Conservation (phyloP, 2,888 invertebrate species). For the Syrista parreyssii region DNA sequence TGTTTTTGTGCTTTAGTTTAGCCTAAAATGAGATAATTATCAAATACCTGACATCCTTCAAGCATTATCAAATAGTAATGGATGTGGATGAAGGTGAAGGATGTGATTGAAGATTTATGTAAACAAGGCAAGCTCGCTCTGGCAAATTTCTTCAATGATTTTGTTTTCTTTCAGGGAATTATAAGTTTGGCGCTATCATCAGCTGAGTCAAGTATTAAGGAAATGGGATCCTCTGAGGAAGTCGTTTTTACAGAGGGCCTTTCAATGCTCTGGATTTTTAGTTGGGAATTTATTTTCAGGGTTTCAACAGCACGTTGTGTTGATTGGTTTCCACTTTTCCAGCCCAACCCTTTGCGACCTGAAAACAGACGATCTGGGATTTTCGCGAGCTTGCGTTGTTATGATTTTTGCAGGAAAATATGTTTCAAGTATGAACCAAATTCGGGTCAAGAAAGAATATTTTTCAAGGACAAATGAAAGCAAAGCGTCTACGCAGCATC, state of each 20-base stretch:
- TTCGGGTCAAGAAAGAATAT: no score
- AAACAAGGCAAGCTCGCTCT: constrained; percentile 22
- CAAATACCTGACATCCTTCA: no score
- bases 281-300: constrained; percentile 29
- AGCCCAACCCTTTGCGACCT: constrained; percentile 39
- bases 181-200: constrained; percentile 46
- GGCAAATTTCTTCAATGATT: constrained; percentile 1
- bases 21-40: no score
- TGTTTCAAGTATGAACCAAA: no score
- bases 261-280: constrained; percentile 28
- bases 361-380: constrained; percentile 45
- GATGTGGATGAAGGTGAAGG: no score
- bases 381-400: constrained; percentile 20
- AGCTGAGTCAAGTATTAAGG: constrained; percentile 46
- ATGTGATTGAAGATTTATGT: no score
- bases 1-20: no score
- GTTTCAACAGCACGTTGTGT: constrained; percentile 41
- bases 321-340: constrained; percentile 44
- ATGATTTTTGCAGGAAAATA: no score
- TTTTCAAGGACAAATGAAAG: no score
- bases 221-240: constrained; percentile 35
- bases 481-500: no score
- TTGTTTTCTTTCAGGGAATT: constrained; percentile 28
- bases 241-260: constrained; percentile 22
- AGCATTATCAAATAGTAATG: no score